phyloP scores from a whole-genome alignment of 2,888 invertebrate species.

The Oscheius sp. region DNA sequence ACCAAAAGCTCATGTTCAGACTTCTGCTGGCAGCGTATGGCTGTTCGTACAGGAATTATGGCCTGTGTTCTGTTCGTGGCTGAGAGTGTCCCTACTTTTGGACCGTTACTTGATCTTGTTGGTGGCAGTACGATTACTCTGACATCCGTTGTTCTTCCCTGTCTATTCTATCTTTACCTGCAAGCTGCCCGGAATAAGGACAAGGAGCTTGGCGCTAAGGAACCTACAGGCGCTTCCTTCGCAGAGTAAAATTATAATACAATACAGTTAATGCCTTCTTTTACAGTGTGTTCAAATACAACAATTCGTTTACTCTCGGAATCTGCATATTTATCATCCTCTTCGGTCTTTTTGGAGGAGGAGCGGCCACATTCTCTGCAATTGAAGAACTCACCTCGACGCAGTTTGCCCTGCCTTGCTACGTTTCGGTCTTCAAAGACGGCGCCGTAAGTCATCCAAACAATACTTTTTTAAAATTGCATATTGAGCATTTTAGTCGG shows the following conservation, averaged over 20 bases:
- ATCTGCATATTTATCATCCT: conserved; percentile 59
- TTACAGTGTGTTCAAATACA: conserved; percentile 45
- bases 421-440: conserved; percentile 49
- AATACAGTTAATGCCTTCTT: background rate
- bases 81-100: conserved; percentile 70
- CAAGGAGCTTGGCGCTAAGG: conserved; percentile 42
- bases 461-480: background rate
- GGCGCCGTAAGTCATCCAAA: conserved; percentile 7
- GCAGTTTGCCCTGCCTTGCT: conserved; percentile 66
- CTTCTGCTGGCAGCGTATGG: conserved; percentile 58
- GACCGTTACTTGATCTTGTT: conserved; percentile 68
- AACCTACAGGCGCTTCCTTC: conserved; percentile 16
- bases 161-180: conserved; percentile 67
- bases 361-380: conserved; percentile 69
- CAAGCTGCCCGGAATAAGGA: conserved; percentile 53
- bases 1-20: conserved; percentile 35
- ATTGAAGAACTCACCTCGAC: conserved; percentile 64
- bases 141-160: conserved; percentile 69
- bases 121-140: conserved; percentile 65
- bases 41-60: conserved; percentile 63
- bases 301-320: conserved; percentile 40
- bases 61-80: conserved; percentile 66
- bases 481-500: background rate
- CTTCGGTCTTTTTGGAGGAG: conserved; percentile 66
- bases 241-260: conserved; percentile 6